A percentile compares a stretch with the other conserved stretches of the same genome.
Conservation (phyloP, 2,113 vertebrate genomes). For the Capreolus pygargus region DNA sequence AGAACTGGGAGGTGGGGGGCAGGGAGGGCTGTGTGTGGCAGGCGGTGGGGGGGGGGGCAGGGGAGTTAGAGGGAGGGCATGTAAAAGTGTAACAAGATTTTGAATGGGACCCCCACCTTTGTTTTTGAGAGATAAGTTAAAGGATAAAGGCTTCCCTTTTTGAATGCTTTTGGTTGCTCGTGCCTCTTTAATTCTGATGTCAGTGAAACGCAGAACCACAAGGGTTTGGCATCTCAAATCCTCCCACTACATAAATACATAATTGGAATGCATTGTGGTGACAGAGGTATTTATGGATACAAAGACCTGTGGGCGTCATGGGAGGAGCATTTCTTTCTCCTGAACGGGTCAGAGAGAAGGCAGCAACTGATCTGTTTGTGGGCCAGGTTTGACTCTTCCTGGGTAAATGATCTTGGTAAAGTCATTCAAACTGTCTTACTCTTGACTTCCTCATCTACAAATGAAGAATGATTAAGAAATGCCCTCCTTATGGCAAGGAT, state of each 20-base stretch:
- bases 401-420: background rate
- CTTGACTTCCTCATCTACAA: background rate
- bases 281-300: background rate
- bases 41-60: fast-evolving
- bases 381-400: background rate
- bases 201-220: background rate
- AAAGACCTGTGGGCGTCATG: background rate
- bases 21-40: background rate
- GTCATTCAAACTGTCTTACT: background rate
- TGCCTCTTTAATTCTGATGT: background rate
- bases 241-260: background rate
- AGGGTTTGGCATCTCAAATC: background rate
- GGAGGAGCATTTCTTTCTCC: background rate
- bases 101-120: background rate
- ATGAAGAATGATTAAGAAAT: background rate
- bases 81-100: background rate
- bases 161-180: background rate
- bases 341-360: background rate
- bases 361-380: background rate
- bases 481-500: background rate
- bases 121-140: background rate
- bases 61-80: background rate
- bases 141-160: background rate
- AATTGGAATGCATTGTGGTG: background rate
- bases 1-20: background rate